Base-by-base conservation (phyloP, 2,113 vertebrate species). In the Rhizomys pruinosus region DNA sequence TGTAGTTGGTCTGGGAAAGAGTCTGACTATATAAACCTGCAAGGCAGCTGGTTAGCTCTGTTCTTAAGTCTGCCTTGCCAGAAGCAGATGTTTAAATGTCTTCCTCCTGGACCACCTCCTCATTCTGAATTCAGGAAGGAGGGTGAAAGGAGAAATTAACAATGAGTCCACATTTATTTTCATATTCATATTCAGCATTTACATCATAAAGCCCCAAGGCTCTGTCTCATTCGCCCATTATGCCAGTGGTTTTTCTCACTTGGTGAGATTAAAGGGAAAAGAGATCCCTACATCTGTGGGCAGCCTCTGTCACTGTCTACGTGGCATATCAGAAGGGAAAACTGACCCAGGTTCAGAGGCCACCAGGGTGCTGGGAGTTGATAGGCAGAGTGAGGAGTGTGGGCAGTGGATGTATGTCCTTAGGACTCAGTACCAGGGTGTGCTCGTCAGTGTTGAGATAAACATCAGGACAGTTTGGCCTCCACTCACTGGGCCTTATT, bases 51-150 rank as follows among this genome's bases (percentile, higher is more conserved):
- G 37, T 29, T 7, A 10, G 17, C 39, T 64, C 73, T 19, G 1
- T 42, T 55, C 64, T 11, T 3, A 12, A 25, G 23, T 52, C 74
- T 32, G 20, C 88, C 72, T 29, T 42, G 15, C 74, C 61, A 37
- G 52, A 42, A 84, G 52, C 0, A 4, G n/a, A 9, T 0, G 0
- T 17, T 44, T 34, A 6, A 2, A 4, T 13, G 4, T 5, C 52
- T 25, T 32, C 34, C 25, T n/a, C 37, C 55, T 55, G 25, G 42
- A 32, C 4, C 0, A 4, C n/a, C 25, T 59, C 32, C 68, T 47
- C 5, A 2, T 7, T 55, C 57, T 37, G 74, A 73, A 69, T 17
- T 57, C 22, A 0, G 57, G 25, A 20, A 55, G 39, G 11, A 2
- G 47, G 15, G 8, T 17, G 5, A 57, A 7, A 42, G 12, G 47